Conservation (phyloP, 1,140 invertebrate genomes). For the Bombus affinis region DNA sequence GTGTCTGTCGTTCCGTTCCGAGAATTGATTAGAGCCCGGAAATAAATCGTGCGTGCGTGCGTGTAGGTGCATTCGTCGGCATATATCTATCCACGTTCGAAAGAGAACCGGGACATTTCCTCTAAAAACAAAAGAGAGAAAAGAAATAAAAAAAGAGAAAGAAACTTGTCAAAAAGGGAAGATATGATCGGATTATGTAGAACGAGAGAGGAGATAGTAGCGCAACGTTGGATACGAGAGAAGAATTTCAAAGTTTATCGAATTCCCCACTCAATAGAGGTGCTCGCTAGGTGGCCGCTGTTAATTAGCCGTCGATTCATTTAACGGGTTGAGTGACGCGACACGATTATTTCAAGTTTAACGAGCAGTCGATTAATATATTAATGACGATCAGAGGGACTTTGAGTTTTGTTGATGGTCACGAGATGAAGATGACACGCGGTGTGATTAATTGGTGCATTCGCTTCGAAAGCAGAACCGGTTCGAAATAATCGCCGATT, state of each 20-base stretch:
- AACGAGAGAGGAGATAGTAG: not conserved
- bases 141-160: not conserved
- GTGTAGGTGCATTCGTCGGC: not conserved
- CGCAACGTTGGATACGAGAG: too few species aligned
- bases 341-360: slow-evolving; percentile 15
- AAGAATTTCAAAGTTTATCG: not conserved
- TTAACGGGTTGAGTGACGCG: slow-evolving; percentile 4
- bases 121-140: not conserved
- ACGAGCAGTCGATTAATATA: slow-evolving; percentile 16
- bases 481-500: slow-evolving; percentile 31
- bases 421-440: not conserved
- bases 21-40: slow-evolving; percentile 78
- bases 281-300: not conserved
- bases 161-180: slow-evolving; percentile 16
- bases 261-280: not conserved
- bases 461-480: not conserved
- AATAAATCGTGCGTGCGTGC: slow-evolving; percentile 69
- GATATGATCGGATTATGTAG: slow-evolving; percentile 33
- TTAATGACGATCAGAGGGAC: slow-evolving; percentile 9
- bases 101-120: not conserved
- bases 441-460: not conserved
- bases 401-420: not conserved
- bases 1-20: slow-evolving; percentile 69
- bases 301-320: slow-evolving; percentile 19
- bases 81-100: not conserved